Base-by-base conservation (phyloP, 2,113 vertebrate species). In the Chloroceryle aenea region DNA sequence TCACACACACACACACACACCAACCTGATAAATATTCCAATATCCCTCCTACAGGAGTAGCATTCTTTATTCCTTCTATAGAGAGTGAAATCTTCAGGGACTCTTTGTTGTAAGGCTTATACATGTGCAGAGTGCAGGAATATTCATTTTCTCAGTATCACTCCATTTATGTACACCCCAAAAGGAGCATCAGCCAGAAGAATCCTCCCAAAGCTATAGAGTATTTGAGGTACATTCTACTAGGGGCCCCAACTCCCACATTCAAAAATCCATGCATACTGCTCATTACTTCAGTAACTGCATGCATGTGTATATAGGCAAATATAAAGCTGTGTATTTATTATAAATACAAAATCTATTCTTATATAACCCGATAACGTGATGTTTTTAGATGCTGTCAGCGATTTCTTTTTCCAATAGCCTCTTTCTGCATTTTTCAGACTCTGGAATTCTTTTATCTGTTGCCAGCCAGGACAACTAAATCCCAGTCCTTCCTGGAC, bases 21-120 rank as follows among this genome's bases (percentile, higher is more conserved):
- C 32, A 45, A 43, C 45, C 83, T 78, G 88, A 94, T 92, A 95
- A 93, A 92, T 96, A 97, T 87, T 96, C 88, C 69, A 96, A 58
- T 78, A 94, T 26, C 27, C 50, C 69, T 93, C 83, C 61, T 53
- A 75, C 17, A 84, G 56, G 92, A 68, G 73, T 21, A 79, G 58
- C 45, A 61, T 77, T 72, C 75, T 93, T 93, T 89, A 90, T 92
- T 95, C 61, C n/a, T 59, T 84, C 59, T 61, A 48, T 19, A 92
- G 85, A 84, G 36, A 88, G 34, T 5, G 88, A 91, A 93, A 93
- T 75, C 83, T 93, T 32, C 90, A 92, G 85, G 64, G 61, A 77
- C 29, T 67, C 68, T 87, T 85, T 84, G 52, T 84, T 58, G 43
- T 68, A 50, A 75, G 36, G 69, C 36, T 88, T 81, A 72, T 43